These are phyloP conservation scores for Brachystomella parvula DNA, from an alignment of 1,140 invertebrate species.

Conservation along the genomic window DNA sequence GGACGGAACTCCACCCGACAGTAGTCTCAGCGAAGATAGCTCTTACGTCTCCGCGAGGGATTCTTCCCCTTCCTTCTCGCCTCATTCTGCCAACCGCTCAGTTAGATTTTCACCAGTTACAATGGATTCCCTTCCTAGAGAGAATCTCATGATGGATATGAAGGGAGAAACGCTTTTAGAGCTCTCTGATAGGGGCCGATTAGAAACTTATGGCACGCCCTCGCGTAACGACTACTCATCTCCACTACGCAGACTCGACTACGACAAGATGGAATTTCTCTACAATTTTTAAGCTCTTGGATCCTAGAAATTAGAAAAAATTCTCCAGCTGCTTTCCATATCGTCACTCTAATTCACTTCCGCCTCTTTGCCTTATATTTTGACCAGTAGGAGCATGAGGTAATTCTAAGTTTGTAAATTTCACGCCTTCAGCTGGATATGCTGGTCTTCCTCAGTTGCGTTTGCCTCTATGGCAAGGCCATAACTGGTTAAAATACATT, in stretches of 20 bases:
- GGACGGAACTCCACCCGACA: constrained; percentile 71
- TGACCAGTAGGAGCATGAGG: background rate
- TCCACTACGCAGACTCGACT: constrained; percentile 11
- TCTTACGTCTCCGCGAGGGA: constrained; percentile 75
- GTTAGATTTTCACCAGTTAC: constrained; percentile 73
- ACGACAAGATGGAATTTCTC: constrained; percentile 15
- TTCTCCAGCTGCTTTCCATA: background rate
- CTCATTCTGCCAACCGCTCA: constrained; percentile 49
- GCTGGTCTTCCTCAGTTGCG: background rate
- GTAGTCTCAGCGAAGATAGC: constrained; percentile 70
- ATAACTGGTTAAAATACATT: background rate
- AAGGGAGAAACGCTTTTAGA: constrained; percentile 46
- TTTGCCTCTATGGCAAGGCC: background rate
- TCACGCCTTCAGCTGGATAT: background rate
- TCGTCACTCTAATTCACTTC: background rate
- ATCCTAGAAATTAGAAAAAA: too few relatives aligned
- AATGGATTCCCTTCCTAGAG: constrained; percentile 43
- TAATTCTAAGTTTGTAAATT: too few relatives aligned
- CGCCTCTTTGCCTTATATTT: background rate
- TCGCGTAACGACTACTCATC: constrained; percentile 6
- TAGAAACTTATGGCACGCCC: constrained; percentile 45
- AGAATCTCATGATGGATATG: constrained; percentile 33
- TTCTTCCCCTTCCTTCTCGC: constrained; percentile 49
- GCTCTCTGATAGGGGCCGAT: constrained; percentile 54
- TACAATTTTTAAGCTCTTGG: constrained; percentile 6